Conservation (phyloP, 2,888 invertebrate species). For the Drosophila macrospina region DNA sequence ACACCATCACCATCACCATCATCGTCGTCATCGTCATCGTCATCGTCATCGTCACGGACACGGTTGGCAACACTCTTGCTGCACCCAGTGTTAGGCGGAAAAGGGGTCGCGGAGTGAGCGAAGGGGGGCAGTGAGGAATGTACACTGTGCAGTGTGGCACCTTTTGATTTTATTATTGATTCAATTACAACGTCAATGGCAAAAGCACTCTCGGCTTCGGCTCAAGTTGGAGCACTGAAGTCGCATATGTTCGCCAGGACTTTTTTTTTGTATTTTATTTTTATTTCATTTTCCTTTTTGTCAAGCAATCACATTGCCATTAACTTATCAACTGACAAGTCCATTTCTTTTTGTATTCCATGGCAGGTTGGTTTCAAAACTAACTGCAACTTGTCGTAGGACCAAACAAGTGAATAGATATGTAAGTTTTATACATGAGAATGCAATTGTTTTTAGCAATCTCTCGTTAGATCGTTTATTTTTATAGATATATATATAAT, state of each 20-base stretch:
- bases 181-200: constrained; percentile 73
- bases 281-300: constrained; percentile 9
- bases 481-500: too few relatives aligned
- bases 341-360: not conserved
- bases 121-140: not conserved
- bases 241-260: constrained; percentile 33
- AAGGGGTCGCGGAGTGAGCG: not conserved
- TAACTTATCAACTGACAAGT: constrained; percentile 35
- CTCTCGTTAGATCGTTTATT: too few relatives aligned
- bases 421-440: too few relatives aligned
- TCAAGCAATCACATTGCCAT: constrained; percentile 46
- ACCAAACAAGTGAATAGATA: not conserved
- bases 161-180: constrained; percentile 75
- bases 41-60: constrained; percentile 29
- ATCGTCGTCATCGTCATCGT: constrained; percentile 19
- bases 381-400: not conserved
- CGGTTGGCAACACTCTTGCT: constrained; percentile 28
- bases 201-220: constrained; percentile 25
- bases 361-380: constrained; percentile 1
- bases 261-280: not conserved
- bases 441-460: too few relatives aligned
- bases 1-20: too few relatives aligned
- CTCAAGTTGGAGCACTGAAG: constrained; percentile 4
- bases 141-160: constrained; percentile 26
- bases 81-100: constrained; percentile 37